Conservation (phyloP, 2,888 invertebrate genomes). For the Drosophila kokeensis region DNA sequence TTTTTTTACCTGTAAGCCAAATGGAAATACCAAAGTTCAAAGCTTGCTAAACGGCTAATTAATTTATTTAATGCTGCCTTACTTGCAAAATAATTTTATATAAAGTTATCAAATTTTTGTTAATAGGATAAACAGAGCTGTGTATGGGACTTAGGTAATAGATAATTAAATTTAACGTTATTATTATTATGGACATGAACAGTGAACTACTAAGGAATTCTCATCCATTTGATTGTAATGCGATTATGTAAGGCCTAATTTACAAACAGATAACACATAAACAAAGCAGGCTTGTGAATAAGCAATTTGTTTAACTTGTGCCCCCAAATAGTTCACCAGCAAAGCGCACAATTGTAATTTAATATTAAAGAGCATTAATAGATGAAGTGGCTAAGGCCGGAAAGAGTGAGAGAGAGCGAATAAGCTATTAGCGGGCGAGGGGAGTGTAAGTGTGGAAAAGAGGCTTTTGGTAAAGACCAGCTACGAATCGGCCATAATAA, state of each 20-base stretch:
- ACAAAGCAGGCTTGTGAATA: neutral
- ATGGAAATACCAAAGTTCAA: neutral
- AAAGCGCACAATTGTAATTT: constrained; percentile 9
- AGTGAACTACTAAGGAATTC: neutral
- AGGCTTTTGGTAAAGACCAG: constrained; percentile 26
- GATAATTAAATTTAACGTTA: neutral
- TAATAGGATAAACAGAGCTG: neutral
- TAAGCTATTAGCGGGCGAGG: neutral
- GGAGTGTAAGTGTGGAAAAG: neutral
- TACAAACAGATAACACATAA: neutral
- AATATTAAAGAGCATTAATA: constrained; percentile 26
- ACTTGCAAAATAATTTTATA: neutral
- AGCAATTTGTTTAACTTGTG: neutral
- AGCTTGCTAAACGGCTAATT: neutral
- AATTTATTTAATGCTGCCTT: neutral
- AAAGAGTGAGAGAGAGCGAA: constrained; percentile 5
- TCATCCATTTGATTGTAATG: neutral
- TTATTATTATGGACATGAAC: neutral
- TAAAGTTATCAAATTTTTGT: neutral
- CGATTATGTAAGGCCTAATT: neutral
- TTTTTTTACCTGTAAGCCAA: neutral
- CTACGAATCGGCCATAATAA: constrained; percentile 72
- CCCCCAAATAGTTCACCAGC: neutral
- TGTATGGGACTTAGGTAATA: neutral
- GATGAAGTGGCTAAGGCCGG: constrained; percentile 19